phyloP scores from a whole-genome alignment of 2,888 invertebrate genomes.

The Mayetiola destructor region DNA sequence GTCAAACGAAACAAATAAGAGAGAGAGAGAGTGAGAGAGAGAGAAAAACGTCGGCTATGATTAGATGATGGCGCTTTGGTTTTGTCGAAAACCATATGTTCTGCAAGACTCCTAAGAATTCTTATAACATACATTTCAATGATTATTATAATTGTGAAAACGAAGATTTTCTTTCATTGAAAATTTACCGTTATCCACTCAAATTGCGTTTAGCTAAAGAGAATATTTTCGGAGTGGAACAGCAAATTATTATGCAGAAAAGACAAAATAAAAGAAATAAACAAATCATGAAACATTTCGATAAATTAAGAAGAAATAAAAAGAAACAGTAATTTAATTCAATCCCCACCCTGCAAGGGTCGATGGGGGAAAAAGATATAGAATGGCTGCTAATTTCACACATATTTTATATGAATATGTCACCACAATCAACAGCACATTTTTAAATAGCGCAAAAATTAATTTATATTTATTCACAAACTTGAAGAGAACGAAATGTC shows the following conservation, averaged over 20 bases:
- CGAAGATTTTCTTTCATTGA: slow-evolving; percentile 3
- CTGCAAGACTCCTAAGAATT: too few species aligned
- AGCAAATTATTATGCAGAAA: background rate
- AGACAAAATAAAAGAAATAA: background rate
- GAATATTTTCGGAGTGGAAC: background rate
- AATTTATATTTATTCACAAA: background rate
- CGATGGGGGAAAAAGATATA: too few species aligned
- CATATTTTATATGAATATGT: slow-evolving; percentile 8
- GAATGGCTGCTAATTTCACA: background rate
- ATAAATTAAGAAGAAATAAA: background rate
- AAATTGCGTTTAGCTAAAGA: background rate
- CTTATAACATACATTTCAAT: too few species aligned
- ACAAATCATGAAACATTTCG: background rate
- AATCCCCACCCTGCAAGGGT: too few species aligned
- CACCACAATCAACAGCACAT: background rate
- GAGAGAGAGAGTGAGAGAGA: too few species aligned
- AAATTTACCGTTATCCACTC: slow-evolving; percentile 7
- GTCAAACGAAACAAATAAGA: slow-evolving; percentile 42
- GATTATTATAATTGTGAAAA: background rate
- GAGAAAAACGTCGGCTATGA: too few species aligned
- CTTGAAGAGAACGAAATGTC: too few species aligned
- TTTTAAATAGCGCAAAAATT: background rate
- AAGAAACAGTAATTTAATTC: too few species aligned
- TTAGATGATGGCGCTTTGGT: too few species aligned
- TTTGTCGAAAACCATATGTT: too few species aligned